Base-by-base conservation (phyloP, 2,888 invertebrate species). In the Brachypalpus laphriformis region DNA sequence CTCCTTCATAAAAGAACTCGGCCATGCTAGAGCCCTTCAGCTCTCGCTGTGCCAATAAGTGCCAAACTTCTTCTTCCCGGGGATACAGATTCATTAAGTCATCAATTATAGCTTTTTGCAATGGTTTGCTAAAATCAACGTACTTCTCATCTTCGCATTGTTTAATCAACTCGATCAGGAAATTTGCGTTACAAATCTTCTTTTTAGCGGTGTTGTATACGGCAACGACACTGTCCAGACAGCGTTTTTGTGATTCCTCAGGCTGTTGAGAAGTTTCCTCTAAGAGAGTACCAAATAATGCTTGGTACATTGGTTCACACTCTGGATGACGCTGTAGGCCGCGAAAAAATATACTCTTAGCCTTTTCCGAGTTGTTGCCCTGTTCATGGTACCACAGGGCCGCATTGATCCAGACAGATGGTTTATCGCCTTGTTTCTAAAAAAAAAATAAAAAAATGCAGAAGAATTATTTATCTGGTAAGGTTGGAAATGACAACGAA, bases 351-450 rank as follows among this genome's bases (percentile, higher is more conserved):
- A 96, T 94, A 81, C 93, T 93, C 87, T 96, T 93, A 0, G 97
- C 96, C 87, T 93, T 94, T 20, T 95, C 94, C 9, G 95, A 89
- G 87, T 96, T 95, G 2, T 88, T 89, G 63, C 89, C 89, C 31
- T 88, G 88, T 31, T 89, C 90, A 66, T 91, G 90, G 9, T 89
- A 88, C 90, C 91, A 91, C 4, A 89, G 18, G 8, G 96, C 96
- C 0, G 97, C 97, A 87, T 95, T 92, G 75, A 95, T 94, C 97
- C 97, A 98, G 82, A 95, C 93, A 87, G 95, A 94, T 9, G 95
- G 94, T 88, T 95, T 95, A 63, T 96, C 94, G 11, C 95, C 94
- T 90, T 97, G 96, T 6, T 95, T 93, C 94, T 95, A 90, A 3
- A 93, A 90, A 5, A 37, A 9, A 45, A 5, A n/a, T 22, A 11